phyloP scores from a whole-genome alignment of 2,888 invertebrate genomes.

The Eristalis intricaria region DNA sequence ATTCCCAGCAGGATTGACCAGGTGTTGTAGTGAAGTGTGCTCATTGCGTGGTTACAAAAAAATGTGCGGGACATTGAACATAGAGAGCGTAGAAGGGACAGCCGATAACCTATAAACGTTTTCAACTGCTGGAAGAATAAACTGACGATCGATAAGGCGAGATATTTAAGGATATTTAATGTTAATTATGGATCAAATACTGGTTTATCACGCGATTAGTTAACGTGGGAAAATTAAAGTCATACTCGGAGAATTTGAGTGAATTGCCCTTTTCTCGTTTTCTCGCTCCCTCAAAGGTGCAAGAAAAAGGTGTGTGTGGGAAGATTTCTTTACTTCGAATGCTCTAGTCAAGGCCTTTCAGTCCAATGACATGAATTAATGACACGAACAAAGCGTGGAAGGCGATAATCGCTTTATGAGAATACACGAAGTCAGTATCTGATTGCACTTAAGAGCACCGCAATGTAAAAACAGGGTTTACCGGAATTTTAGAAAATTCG shows the following conservation, averaged over 20 bases:
- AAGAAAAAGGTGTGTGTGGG: conserved; percentile 78
- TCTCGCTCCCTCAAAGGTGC: conserved; percentile 12
- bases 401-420: conserved; percentile 39
- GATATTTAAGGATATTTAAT: conserved; percentile 77
- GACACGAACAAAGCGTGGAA: conserved; percentile 14
- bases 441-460: neutral
- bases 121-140: conserved; percentile 10
- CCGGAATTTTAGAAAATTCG: neutral
- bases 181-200: conserved; percentile 77
- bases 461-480: conserved; percentile 30
- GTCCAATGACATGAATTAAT: conserved; percentile 57
- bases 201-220: conserved; percentile 78
- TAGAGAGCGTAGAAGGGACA: neutral
- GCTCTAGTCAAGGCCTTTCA: conserved; percentile 23
- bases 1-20: conserved; percentile 61
- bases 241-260: conserved; percentile 54
- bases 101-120: conserved; percentile 33
- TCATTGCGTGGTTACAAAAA: conserved; percentile 49
- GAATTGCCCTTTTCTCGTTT: conserved; percentile 17
- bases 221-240: conserved; percentile 79
- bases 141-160: conserved; percentile 23
- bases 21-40: conserved; percentile 69
- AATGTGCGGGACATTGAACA: conserved; percentile 52
- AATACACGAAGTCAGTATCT: neutral
- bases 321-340: conserved; percentile 72